Conservation (phyloP, 37 sponge, comb jelly and placozoan genomes). For the Amphimedon queenslandica region DNA sequence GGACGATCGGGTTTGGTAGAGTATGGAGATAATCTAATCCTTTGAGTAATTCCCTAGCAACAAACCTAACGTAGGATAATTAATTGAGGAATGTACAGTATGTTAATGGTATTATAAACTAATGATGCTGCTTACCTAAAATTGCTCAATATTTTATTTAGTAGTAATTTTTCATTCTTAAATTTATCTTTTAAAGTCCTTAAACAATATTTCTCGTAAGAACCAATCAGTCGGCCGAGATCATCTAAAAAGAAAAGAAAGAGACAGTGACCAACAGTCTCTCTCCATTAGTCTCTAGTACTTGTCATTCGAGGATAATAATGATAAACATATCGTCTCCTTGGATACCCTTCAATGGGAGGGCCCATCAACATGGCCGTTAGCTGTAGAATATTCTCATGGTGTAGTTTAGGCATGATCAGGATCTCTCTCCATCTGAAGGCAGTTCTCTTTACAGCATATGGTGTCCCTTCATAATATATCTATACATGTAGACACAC, state of each 20-base stretch:
- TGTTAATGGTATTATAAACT: background rate
- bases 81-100: background rate
- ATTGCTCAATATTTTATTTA: background rate
- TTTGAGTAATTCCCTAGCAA: background rate
- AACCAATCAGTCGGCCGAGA: background rate
- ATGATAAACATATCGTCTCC: background rate
- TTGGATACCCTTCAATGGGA: background rate
- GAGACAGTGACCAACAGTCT: background rate
- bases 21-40: conserved; percentile 8
- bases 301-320: conserved; percentile 2
- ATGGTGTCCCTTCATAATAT: background rate
- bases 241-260: background rate
- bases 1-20: background rate
- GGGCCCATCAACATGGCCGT: background rate
- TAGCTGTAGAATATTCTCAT: background rate
- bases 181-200: background rate
- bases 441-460: conserved; percentile 5
- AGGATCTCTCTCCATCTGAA: conserved; percentile 4
- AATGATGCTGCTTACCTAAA: no score
- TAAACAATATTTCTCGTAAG: conserved; percentile 6
- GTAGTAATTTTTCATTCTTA: conserved; percentile 1
- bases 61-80: background rate
- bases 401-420: conserved; percentile 3
- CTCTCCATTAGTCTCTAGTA: background rate
- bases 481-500: background rate